These are phyloP conservation scores for Nibea albiflora DNA, from an alignment of 2,113 vertebrate genomes.

Conservation along the genomic window DNA sequence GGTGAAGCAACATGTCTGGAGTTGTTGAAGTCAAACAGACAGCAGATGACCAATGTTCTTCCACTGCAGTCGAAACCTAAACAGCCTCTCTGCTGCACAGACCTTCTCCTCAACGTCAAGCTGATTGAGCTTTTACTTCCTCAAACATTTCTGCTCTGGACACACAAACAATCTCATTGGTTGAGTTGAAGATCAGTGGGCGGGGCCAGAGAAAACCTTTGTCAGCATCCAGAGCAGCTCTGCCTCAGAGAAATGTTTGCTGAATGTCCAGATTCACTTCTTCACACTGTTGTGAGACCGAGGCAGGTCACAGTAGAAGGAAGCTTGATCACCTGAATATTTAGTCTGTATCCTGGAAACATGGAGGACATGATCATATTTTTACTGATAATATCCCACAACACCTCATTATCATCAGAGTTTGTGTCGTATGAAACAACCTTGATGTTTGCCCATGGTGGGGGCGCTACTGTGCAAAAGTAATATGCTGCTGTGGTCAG, in stretches of 20 bases:
- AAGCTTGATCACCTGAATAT: background rate
- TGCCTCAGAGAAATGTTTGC: background rate
- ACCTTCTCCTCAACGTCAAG: slow-evolving; percentile 14
- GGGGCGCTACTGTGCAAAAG: no score
- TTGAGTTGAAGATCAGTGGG: background rate
- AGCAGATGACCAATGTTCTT: background rate
- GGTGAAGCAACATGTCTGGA: slow-evolving; percentile 2
- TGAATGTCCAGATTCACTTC: background rate
- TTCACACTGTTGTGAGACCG: background rate
- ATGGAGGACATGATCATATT: no score
- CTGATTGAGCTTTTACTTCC: slow-evolving; percentile 16
- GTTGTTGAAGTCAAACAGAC: background rate
- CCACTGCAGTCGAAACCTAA: background rate
- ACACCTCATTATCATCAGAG: no score
- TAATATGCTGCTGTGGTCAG: no score
- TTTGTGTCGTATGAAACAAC: no score
- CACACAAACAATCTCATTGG: slow-evolving; percentile 10
- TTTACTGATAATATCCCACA: no score
- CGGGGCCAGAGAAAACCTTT: background rate
- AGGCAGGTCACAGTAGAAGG: background rate
- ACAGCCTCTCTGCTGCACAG: slow-evolving; percentile 4
- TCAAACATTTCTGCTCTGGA: background rate
- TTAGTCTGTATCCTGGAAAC: no score
- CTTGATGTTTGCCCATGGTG: no score
- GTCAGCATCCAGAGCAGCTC: background rate